Evolutionary conservation across 2,113 vertebrate genomes (phyloP).

Genomic region (Gymnorhina tibicen): DNA sequence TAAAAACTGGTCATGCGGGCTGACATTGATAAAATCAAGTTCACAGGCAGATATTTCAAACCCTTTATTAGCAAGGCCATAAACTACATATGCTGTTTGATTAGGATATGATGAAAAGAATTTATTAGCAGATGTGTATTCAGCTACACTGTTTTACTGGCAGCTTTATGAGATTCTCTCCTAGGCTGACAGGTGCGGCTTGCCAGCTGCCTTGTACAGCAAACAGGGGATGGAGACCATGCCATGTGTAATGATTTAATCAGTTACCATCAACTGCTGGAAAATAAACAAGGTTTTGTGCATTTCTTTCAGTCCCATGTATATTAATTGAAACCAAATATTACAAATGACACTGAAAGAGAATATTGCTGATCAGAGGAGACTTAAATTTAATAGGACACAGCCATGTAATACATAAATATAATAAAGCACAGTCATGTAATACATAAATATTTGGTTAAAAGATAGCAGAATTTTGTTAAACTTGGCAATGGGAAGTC

Average conservation of each 20-base stretch:
- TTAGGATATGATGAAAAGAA: constrained; percentile 76
- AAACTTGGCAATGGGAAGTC: constrained; percentile 57
- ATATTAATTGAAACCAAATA: constrained; percentile 65
- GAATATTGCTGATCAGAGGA: constrained; percentile 34
- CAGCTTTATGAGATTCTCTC: constrained; percentile 70
- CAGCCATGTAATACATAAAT: constrained; percentile 66
- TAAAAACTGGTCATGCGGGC: constrained; percentile 2
- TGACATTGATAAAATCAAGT: constrained; percentile 57
- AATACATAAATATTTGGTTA: constrained; percentile 69
- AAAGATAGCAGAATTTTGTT: constrained; percentile 64
- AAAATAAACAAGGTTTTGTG: constrained; percentile 41
- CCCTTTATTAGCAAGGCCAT: constrained; percentile 50
- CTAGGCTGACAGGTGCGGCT: constrained; percentile 63
- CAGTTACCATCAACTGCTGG: constrained; percentile 30
- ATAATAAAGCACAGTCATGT: constrained; percentile 62
- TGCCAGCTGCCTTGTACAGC: constrained; percentile 59
- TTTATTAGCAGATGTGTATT: constrained; percentile 73
- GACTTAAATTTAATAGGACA: constrained; percentile 54
- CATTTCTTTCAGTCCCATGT: constrained; percentile 27
- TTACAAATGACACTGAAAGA: constrained; percentile 31
- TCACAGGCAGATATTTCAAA: constrained; percentile 52
- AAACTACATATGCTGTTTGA: constrained; percentile 66
- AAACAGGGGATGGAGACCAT: constrained; percentile 44
- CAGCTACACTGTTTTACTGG: constrained; percentile 62
- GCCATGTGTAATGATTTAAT: constrained; percentile 60